Conservation (phyloP, 1,140 invertebrate species). For the Drosophila triauraria region DNA sequence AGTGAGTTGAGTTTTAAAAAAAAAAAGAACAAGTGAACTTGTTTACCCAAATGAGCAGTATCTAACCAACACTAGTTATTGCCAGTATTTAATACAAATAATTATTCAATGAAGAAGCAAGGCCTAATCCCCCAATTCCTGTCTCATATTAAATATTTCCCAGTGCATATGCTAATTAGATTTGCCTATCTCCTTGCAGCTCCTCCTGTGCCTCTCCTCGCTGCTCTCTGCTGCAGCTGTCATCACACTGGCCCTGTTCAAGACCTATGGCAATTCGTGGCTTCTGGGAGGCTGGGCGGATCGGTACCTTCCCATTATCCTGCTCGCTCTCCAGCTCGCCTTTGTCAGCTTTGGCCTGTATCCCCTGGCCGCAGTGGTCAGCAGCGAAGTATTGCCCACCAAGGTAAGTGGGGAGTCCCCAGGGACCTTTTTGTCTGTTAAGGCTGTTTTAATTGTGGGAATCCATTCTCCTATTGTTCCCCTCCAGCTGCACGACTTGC, state of each 20-base stretch:
- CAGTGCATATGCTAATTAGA: background rate
- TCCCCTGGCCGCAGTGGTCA: slow-evolving; percentile 66
- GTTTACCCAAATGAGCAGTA: too few species aligned
- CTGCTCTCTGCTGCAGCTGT: slow-evolving; percentile 55
- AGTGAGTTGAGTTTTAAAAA: too few species aligned
- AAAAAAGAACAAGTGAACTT: too few species aligned
- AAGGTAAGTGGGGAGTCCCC: slow-evolving; percentile 53
- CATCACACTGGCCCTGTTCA: slow-evolving; percentile 57
- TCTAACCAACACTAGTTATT: too few species aligned
- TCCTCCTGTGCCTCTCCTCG: slow-evolving; percentile 67
- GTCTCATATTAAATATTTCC: too few species aligned
- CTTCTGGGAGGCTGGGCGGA: slow-evolving; percentile 32
- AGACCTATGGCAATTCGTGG: slow-evolving; percentile 42
- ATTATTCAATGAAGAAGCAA: too few species aligned
- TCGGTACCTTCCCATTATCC: slow-evolving; percentile 56
- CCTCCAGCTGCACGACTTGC: slow-evolving; percentile 58
- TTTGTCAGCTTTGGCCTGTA: slow-evolving; percentile 73
- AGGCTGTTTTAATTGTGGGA: background rate
- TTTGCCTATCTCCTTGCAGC: slow-evolving; percentile 11
- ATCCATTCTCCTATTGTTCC: background rate
- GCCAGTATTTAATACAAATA: too few species aligned
- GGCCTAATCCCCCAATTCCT: too few species aligned
- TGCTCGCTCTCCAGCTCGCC: slow-evolving; percentile 55
- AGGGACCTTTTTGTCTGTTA: too few species aligned
- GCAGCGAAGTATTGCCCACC: slow-evolving; percentile 68